Evolutionary conservation across 2,113 vertebrate species (phyloP), one percentile per base, ranked within the genome.

Genomic region (Oxygymnocypris stewartii): DNA sequence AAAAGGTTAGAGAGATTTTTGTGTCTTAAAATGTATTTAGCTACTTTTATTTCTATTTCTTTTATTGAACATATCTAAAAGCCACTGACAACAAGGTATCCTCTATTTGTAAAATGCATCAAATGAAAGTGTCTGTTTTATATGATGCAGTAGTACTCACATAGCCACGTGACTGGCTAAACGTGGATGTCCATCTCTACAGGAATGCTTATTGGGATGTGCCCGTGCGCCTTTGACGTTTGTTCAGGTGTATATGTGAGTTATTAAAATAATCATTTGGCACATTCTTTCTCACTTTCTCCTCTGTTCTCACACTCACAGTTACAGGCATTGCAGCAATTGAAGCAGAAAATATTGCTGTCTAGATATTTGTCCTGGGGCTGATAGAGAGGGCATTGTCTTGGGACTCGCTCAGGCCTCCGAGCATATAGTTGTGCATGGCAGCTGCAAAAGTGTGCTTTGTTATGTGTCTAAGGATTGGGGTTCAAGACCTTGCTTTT

Each of bases 251-350:
- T 97, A 96, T 96, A 98, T 97, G 37, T 37, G 95, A 96, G 96
- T 94, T 94, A 96, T 98, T 97, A 98, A 96, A 97, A 98, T 97
- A 97, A 97, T 97, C 96, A 97, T 95, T 97, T 96, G 95, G 92
- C 94, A 95, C 97, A 95, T 95, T 92, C 88, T 87, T 90, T 88
- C 76, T 79, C 75, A 84, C 59, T 76, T 76, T 78, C 85, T 84
- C 49, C 63, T 73, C 47, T 69, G 23, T 87, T 73, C 87, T 73
- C 49, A 8, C 67, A 10, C 37, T 65, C 85, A 8, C 54, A 96
- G 95, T 95, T 95, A 94, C 88, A 93, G 94, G 94, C 94, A 94
- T 95, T 96, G 93, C 92, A 93, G 95, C 95, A 95, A 94, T 94
- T 96, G 94, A 96, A 96, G 96, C 96, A 95, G 95, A 97, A 97